Evolutionary conservation across 2,113 vertebrate species (phyloP).

Genomic region (Anser brachyrhynchus): DNA sequence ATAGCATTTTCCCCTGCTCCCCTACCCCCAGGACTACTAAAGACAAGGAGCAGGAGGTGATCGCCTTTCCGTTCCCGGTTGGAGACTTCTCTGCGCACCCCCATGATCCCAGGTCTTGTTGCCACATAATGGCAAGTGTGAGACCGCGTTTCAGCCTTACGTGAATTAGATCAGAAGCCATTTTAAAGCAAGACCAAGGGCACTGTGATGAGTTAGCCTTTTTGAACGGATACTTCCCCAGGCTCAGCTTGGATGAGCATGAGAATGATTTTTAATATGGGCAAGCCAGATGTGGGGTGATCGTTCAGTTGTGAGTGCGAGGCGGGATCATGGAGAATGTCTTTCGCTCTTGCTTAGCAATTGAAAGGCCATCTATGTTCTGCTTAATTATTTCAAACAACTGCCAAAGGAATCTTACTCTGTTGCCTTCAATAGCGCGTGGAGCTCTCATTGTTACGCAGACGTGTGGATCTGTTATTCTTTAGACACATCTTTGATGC

Average conservation of each 20-base stretch:
- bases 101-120: neutral
- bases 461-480: slow-evolving; percentile 29
- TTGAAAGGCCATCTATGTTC: neutral
- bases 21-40: neutral
- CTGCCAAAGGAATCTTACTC: slow-evolving; percentile 38
- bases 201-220: neutral
- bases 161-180: slow-evolving; percentile 52
- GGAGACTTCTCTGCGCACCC: neutral
- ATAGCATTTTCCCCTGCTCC: neutral
- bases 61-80: neutral
- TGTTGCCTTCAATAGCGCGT: slow-evolving; percentile 18
- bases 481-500: slow-evolving; percentile 59
- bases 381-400: slow-evolving; percentile 52
- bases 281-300: rapidly evolving
- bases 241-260: neutral
- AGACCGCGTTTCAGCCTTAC: slow-evolving; percentile 13
- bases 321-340: neutral
- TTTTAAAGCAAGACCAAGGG: slow-evolving; percentile 37
- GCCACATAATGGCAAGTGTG: neutral
- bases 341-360: slow-evolving; percentile 8
- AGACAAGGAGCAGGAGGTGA: neutral
- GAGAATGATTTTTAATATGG: neutral
- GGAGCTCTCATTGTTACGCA: neutral
- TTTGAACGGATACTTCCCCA: neutral
- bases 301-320: rapidly evolving